Evolutionary conservation across 2,888 invertebrate species (phyloP).

Genomic region (Minunthozetes semirufus): DNA sequence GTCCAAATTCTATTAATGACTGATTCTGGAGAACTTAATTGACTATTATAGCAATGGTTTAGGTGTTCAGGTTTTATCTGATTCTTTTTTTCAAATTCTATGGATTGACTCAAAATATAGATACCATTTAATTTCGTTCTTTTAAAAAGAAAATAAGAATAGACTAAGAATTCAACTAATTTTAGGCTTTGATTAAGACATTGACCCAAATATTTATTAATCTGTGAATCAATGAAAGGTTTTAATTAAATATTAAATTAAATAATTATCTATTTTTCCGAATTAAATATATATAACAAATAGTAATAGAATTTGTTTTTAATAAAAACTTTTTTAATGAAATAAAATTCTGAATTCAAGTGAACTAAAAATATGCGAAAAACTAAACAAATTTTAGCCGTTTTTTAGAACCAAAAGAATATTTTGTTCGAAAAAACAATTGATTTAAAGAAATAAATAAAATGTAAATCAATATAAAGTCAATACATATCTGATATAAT

Average conservation of each 20-base stretch:
- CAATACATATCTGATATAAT: neutral
- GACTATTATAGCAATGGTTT: too few species aligned
- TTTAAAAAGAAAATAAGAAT: too few species aligned
- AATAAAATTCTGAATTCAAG: neutral
- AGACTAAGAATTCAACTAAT: too few species aligned
- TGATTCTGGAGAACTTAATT: too few species aligned
- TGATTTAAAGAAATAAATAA: neutral
- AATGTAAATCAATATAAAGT: neutral
- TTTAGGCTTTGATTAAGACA: too few species aligned
- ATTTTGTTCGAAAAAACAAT: neutral
- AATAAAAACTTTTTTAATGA: neutral
- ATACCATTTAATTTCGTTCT: too few species aligned
- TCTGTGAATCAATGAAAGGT: neutral
- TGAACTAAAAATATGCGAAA: neutral
- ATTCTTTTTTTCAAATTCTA: too few species aligned
- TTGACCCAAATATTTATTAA: neutral
- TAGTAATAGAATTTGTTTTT: neutral
- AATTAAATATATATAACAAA: constrained; percentile 1
- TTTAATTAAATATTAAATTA: neutral
- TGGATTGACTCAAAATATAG: too few species aligned
- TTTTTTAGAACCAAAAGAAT: neutral
- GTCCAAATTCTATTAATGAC: too few species aligned
- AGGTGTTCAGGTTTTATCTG: too few species aligned
- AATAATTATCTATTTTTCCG: neutral
- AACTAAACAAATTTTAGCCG: neutral